Evolutionary conservation across 2,888 invertebrate species (phyloP).

Genomic region (Sinodicranocentrus sp.): DNA sequence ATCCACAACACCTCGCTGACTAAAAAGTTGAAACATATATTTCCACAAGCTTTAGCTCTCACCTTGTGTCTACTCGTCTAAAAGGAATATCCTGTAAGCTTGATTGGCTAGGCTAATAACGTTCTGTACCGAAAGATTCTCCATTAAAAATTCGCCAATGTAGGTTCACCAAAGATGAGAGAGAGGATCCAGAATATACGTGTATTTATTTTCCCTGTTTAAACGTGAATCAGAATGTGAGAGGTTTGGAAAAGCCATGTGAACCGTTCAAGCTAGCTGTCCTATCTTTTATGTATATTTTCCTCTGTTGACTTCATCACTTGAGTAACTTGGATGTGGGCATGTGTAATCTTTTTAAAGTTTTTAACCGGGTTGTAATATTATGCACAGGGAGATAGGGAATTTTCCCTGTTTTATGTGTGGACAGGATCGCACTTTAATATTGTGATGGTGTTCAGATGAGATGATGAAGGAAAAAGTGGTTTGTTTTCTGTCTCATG

Average conservation of each 20-base stretch:
- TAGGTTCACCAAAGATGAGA: too few relatives aligned
- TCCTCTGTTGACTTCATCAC: too few relatives aligned
- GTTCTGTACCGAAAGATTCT: too few relatives aligned
- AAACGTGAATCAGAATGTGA: too few relatives aligned
- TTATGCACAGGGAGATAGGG: not conserved
- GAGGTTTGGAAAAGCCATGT: constrained; percentile 29
- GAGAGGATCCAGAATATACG: not conserved
- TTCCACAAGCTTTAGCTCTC: too few relatives aligned
- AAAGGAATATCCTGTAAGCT: too few relatives aligned
- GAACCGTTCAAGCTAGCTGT: constrained; percentile 29
- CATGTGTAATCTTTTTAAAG: constrained; percentile 21
- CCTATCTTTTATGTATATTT: not conserved
- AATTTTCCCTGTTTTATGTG: constrained; percentile 3
- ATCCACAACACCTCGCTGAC: too few relatives aligned
- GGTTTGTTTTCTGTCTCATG: constrained; percentile 64
- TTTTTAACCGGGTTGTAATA: constrained; percentile 42
- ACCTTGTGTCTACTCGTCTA: too few relatives aligned
- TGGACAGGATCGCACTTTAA: not conserved
- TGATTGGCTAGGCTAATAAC: too few relatives aligned
- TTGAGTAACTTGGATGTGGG: not conserved
- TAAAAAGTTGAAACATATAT: too few relatives aligned
- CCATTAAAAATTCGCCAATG: too few relatives aligned
- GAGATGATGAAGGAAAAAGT: constrained; percentile 51
- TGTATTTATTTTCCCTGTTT: constrained; percentile 7
- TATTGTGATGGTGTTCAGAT: constrained; percentile 35